Evolutionary conservation across 2,797 vertebrate species (phyloP).

Genomic region (Astyanax mexicanus): DNA sequence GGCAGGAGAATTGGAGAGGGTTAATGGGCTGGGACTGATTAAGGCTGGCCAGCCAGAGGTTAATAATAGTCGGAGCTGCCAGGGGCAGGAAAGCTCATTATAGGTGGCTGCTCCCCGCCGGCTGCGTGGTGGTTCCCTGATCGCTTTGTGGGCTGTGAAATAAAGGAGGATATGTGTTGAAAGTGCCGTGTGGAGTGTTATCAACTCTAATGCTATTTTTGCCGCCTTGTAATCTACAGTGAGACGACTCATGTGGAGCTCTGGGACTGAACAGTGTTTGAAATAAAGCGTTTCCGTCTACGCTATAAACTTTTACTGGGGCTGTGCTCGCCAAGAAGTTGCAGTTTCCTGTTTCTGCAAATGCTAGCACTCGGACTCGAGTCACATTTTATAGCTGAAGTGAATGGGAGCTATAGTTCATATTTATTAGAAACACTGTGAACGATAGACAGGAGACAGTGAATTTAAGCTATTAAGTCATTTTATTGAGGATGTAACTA

Average conservation of each 20-base stretch:
- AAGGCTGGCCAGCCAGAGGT: conserved; percentile 34
- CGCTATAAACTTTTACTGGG: neutral
- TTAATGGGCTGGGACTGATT: conserved; percentile 45
- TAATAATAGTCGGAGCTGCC: conserved; percentile 55
- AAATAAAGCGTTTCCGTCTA: neutral
- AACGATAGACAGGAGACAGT: too few relatives aligned
- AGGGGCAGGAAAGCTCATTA: conserved; percentile 54
- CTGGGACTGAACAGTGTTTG: neutral
- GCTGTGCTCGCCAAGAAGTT: neutral
- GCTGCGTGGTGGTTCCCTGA: neutral
- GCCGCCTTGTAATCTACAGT: neutral
- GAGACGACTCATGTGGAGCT: neutral
- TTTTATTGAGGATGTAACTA: too few relatives aligned
- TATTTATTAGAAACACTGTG: neutral
- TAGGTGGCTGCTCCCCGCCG: conserved; percentile 43
- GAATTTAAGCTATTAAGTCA: too few relatives aligned
- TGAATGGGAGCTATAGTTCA: neutral
- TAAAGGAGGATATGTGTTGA: conserved; percentile 34
- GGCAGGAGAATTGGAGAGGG: conserved; percentile 11
- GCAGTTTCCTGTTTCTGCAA: neutral
- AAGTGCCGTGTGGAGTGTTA: conserved; percentile 6
- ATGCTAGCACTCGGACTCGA: neutral
- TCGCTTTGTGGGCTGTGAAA: conserved; percentile 16
- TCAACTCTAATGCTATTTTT: neutral
- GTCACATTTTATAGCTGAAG: neutral